These are phyloP conservation scores for Rotaria socialis DNA, from an alignment of 2,888 invertebrate genomes.

Conservation along the genomic window DNA sequence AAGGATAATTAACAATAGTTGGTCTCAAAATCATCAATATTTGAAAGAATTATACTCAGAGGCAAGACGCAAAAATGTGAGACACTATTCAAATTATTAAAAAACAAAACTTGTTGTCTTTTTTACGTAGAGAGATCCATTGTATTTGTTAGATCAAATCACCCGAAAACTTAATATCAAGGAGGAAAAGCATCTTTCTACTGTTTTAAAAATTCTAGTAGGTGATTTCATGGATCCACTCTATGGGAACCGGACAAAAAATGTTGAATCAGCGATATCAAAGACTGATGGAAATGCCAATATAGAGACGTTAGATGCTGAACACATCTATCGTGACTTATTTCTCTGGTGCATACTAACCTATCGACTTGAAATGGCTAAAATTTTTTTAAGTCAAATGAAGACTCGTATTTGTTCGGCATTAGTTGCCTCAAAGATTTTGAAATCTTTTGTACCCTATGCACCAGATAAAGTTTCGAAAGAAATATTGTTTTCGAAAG, in stretches of 20 bases:
- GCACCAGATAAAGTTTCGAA: not conserved
- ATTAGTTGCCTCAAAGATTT: not conserved
- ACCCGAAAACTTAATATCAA: not conserved
- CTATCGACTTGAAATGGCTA: not conserved
- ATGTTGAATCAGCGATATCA: not conserved
- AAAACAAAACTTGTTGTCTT: too few species aligned
- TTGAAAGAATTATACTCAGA: not conserved
- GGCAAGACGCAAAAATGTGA: not conserved
- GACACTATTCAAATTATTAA: not conserved
- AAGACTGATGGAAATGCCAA: not conserved
- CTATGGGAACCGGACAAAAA: not conserved
- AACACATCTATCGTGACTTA: not conserved
- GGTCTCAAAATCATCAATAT: not conserved
- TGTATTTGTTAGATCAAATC: not conserved
- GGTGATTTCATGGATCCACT: not conserved
- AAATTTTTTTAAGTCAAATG: not conserved
- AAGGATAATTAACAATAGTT: too few species aligned
- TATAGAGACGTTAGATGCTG: not conserved
- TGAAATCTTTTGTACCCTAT: not conserved
- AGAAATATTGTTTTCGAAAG: not conserved
- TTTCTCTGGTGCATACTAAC: conserved; percentile 8
- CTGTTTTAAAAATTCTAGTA: not conserved
- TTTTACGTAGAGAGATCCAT: not conserved
- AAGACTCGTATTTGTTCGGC: conserved; percentile 13
- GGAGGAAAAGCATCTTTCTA: not conserved